phyloP scores from a whole-genome alignment of 1,140 invertebrate genomes.

The Drosophila tsacasi region DNA sequence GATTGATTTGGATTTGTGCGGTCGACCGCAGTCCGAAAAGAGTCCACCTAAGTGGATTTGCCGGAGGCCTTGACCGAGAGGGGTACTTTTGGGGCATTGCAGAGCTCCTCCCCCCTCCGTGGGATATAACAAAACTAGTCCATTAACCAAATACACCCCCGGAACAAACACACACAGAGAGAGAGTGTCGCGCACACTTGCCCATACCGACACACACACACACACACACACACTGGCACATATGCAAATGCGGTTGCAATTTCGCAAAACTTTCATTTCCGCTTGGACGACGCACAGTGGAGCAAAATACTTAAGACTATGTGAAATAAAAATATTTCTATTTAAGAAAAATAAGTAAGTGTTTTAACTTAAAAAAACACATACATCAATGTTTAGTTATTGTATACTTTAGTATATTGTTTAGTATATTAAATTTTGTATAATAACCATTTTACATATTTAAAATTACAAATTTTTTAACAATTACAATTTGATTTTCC shows the following conservation, averaged over 20 bases:
- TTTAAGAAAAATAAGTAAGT: too few species aligned
- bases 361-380: background rate
- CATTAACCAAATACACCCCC: constrained; percentile 70
- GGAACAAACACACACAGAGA: constrained; percentile 21
- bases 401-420: too few species aligned
- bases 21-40: constrained; percentile 34
- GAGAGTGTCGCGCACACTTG: constrained; percentile 1
- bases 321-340: background rate
- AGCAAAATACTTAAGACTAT: background rate
- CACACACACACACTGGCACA: constrained; percentile 5
- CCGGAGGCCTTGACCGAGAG: constrained; percentile 12
- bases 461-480: background rate
- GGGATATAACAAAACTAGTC: constrained; percentile 67
- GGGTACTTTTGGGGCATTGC: constrained; percentile 2
- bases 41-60: constrained; percentile 59
- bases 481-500: background rate
- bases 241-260: constrained; percentile 59
- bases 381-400: background rate
- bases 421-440: too few species aligned
- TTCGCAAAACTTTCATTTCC: constrained; percentile 74
- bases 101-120: background rate
- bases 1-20: constrained; percentile 62
- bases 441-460: background rate
- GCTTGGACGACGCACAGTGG: constrained; percentile 44
- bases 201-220: too few species aligned